Evolutionary conservation across 2,797 vertebrate genomes (phyloP), one percentile per base, ranked within the genome.

Genomic region (Enteromius paludinosus): DNA sequence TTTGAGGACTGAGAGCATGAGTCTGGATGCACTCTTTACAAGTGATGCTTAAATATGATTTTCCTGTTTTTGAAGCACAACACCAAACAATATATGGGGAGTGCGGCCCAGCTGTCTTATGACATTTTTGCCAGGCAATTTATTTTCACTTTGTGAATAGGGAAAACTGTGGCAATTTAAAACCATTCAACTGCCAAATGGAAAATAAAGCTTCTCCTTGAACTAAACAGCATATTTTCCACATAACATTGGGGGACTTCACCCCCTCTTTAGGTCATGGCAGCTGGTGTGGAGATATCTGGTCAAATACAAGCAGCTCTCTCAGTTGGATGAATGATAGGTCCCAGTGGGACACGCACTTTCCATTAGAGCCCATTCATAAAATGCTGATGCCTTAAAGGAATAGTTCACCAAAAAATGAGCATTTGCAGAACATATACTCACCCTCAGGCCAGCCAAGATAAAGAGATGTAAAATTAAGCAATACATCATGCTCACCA

Each of bases 361-460:
- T 83, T 41, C 52, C 73, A 83, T 83, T 76, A 83, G 52, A 70
- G 38, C 64, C 72, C 72, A 83, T 83, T 83, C 81, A 83, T 38
- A 61, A 75, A 69, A 65, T 23, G 73, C 52, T 45, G 65, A 76
- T 61, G 52, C 71, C 23, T 66, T 66, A 33, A 74, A 62, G 59
- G 59, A 30, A 30, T 62, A 62, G 6, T 30, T 62, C 25, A 62
- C 59, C 25, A 62, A 62, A 62, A 62, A 62, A 17, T 30, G 0
- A 28, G 17, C 15, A 62, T 17, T 17, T 30, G 14, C 5, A 30
- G 25, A 17, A 62, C 15, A 17, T 62, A 6, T 30, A 62, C 25
- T 62, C 59, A 62, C 59, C 25, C 25, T 62, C 59, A 30, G 25
- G 25, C 5, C 25, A 62, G 6, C 14, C 25, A 28, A 61, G 5